Evolutionary conservation across 2,113 vertebrate genomes (phyloP).

Genomic region (Pseudois nayaur): DNA sequence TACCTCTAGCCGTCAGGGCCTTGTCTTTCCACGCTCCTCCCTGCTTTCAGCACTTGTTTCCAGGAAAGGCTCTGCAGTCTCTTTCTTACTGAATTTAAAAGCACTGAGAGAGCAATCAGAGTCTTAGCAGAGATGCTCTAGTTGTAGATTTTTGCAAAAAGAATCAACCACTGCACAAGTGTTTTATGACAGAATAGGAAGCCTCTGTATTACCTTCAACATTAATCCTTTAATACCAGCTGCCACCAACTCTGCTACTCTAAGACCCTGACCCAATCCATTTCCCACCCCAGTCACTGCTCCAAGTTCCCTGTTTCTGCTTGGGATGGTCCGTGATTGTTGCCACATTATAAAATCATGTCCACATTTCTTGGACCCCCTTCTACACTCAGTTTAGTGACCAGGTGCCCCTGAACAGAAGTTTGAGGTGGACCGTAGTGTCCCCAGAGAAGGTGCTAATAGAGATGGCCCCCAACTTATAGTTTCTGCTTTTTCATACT

Average conservation of each 20-base stretch:
- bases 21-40: accelerated
- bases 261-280: neutral
- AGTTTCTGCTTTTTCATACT: neutral
- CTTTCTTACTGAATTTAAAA: neutral
- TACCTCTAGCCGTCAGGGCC: neutral
- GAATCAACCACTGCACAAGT: neutral
- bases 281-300: neutral
- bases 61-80: neutral
- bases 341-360: neutral
- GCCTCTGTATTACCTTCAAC: neutral
- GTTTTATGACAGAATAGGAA: neutral
- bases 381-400: neutral
- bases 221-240: neutral
- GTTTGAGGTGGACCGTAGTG: neutral
- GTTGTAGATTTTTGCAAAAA: neutral
- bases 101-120: neutral
- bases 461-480: neutral
- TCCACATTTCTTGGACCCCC: neutral
- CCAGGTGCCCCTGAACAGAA: neutral
- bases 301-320: neutral
- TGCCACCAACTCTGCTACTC: neutral
- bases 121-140: neutral
- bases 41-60: neutral
- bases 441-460: neutral
- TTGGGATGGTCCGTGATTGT: neutral